Evolutionary conservation across 2,888 invertebrate genomes (phyloP).

Genomic region (Hololepta plana): DNA sequence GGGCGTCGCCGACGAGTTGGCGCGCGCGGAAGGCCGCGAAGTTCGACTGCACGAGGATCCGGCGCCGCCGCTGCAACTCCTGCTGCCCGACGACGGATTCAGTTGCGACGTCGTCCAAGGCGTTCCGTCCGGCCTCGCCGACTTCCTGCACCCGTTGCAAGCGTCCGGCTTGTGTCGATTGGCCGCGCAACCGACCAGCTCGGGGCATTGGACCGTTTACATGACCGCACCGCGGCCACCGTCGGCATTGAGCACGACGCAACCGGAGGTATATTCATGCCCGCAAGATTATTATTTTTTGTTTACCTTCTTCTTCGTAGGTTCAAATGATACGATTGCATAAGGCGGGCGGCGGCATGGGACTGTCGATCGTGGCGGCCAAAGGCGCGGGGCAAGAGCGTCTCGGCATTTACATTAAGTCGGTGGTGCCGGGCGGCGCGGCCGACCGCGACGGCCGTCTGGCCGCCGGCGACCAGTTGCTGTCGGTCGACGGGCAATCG

Average conservation of each 20-base stretch:
- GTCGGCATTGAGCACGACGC: slow-evolving; percentile 24
- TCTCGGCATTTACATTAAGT: slow-evolving; percentile 96
- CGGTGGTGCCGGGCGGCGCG: slow-evolving; percentile 87
- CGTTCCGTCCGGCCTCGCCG: slow-evolving; percentile 81
- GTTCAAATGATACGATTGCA: slow-evolving; percentile 73
- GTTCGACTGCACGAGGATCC: slow-evolving; percentile 81
- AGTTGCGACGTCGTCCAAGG: slow-evolving; percentile 84
- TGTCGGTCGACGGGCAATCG: slow-evolving; percentile 93
- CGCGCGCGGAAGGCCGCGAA: slow-evolving; percentile 78
- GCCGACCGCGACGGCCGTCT: slow-evolving; percentile 86
- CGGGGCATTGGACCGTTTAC: slow-evolving; percentile 92
- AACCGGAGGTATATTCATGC: slow-evolving; percentile 29
- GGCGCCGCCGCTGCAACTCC: slow-evolving; percentile 72
- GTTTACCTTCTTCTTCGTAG: slow-evolving; percentile 12
- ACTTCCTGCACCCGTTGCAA: slow-evolving; percentile 70
- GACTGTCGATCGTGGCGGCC: slow-evolving; percentile 95
- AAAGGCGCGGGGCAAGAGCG: slow-evolving; percentile 41
- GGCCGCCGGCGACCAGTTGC: slow-evolving; percentile 90
- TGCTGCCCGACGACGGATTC: slow-evolving; percentile 94
- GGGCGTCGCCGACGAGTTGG: slow-evolving; percentile 80
- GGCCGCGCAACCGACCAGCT: slow-evolving; percentile 77
- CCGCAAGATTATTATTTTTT: too few species aligned
- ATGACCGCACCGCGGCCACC: slow-evolving; percentile 35
- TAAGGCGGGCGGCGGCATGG: slow-evolving; percentile 94
- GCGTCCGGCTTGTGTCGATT: slow-evolving; percentile 75